Evolutionary conservation across 2,888 invertebrate genomes (phyloP), one percentile per base, ranked within the genome.

Genomic region (Eilema griseolum): DNA sequence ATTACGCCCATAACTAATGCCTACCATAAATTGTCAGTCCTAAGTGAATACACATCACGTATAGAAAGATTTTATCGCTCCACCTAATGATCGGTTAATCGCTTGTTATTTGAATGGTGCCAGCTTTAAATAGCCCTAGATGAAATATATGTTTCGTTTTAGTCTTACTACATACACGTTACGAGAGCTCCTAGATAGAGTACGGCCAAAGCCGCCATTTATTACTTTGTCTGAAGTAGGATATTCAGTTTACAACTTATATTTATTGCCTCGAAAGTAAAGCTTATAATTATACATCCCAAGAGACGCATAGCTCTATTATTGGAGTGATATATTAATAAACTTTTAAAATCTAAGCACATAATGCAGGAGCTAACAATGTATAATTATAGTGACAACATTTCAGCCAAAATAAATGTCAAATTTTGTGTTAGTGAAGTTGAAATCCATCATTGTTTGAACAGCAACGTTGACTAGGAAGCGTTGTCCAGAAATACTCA

Each of bases 401-500:
- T 66, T 23, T 67, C 37, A 59, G 69, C 63, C 46, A 71, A 73
- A 73, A 71, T 76, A 79, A 79, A 76, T 73, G 74, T 72, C 74
- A 72, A 71, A 68, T 69, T 73, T 75, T 46, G 68, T 70, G 66
- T 61, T 67, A 63, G 65, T 67, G 67, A 73, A 65, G 65, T 57
- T 73, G 61, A 78, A 77, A 74, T 77, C 65, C 74, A 72, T 78
- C 74, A 80, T 75, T 75, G 66, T 31, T 23, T 60, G 70, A 78
- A 69, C 70, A 69, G 31, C 41, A 41, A 37, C 26, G 33, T 62
- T 68, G 56, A 66, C 61, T 72, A 71, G 60, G 73, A 83, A 82
- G 81, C 73, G 82, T 69, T 78, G 78, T 83, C 83, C 88, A 86
- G 83, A 91, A 91, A 92, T 92, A 92, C 84, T 72, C 83, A 37